A percentile compares a stretch with the other conserved stretches of the same genome.
phyloP scores from a whole-genome alignment of 2,797 vertebrate genomes.

The Orestias chungarensis region DNA sequence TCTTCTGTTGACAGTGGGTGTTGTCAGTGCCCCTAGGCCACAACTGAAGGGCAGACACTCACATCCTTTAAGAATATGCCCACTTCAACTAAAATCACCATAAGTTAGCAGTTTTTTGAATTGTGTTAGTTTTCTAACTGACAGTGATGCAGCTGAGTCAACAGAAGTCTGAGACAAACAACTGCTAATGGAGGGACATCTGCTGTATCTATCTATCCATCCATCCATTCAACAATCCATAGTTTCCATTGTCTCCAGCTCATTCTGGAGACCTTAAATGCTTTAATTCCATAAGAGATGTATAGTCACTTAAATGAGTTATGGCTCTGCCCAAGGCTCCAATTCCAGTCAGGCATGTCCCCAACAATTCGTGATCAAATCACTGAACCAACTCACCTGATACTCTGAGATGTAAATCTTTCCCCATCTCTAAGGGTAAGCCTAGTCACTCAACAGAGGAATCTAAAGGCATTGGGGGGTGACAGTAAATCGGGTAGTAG shows the following conservation, averaged over 20 bases:
- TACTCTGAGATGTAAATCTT: too few species aligned
- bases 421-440: not conserved
- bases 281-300: not conserved
- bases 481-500: too few species aligned
- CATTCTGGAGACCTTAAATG: not conserved
- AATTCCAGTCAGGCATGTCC: not conserved
- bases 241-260: too few species aligned
- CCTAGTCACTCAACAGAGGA: not conserved
- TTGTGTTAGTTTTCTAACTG: slow-evolving; percentile 17
- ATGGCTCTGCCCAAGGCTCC: not conserved
- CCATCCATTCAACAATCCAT: too few species aligned
- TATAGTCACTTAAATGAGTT: not conserved
- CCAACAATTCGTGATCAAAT: not conserved
- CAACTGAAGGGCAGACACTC: slow-evolving; percentile 49
- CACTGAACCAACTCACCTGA: not conserved
- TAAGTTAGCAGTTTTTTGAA: slow-evolving; percentile 40
- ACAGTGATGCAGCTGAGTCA: slow-evolving; percentile 55
- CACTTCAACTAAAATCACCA: slow-evolving; percentile 44
- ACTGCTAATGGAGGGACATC: not conserved
- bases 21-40: slow-evolving; percentile 48
- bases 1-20: slow-evolving; percentile 31
- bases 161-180: slow-evolving; percentile 36
- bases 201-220: not conserved
- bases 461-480: too few species aligned
- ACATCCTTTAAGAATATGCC: slow-evolving; percentile 66